Percentiles rank a stretch among this genome's conserved stretches.
phyloP scores from a whole-genome alignment of 2,888 invertebrate species.

The Aspidiotus rigidus region DNA sequence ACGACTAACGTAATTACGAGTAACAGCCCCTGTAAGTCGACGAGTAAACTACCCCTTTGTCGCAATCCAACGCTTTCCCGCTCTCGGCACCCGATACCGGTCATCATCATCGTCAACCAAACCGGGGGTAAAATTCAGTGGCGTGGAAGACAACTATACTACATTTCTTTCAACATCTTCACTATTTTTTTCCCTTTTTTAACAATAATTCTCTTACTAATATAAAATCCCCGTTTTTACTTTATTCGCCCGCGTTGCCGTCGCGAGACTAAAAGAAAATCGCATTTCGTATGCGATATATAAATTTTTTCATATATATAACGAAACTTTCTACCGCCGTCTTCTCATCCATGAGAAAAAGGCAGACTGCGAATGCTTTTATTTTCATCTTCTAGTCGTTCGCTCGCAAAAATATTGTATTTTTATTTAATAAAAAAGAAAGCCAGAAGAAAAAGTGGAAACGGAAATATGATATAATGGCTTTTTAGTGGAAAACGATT shows the following conservation, averaged over 20 bases:
- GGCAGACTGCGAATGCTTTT: too few species aligned
- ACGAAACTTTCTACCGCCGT: slow-evolving; percentile 8
- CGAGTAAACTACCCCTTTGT: slow-evolving; percentile 32
- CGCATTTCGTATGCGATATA: slow-evolving; percentile 30
- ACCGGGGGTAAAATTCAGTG: slow-evolving; percentile 28
- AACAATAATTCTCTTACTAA: slow-evolving; percentile 27
- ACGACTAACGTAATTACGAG: slow-evolving; percentile 31
- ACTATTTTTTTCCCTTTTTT: slow-evolving; percentile 26
- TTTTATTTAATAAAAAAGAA: slow-evolving; percentile 7
- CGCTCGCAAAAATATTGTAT: neutral
- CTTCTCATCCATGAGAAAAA: neutral
- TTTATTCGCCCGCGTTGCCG: slow-evolving; percentile 23
- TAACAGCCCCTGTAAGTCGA: slow-evolving; percentile 29
- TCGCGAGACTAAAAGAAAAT: neutral
- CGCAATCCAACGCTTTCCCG: slow-evolving; percentile 24
- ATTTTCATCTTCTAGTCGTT: too few species aligned
- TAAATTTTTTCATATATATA: slow-evolving; percentile 29
- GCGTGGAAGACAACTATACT: slow-evolving; percentile 27
- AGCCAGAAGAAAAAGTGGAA: neutral
- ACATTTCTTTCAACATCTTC: slow-evolving; percentile 32
- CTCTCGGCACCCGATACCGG: neutral
- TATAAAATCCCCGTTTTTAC: slow-evolving; percentile 31
- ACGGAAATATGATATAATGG: slow-evolving; percentile 9
- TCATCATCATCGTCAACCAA: too few species aligned
- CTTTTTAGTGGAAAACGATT: too few species aligned